These are phyloP conservation scores for Diorhabda carinulata DNA, from an alignment of 1,140 invertebrate genomes.

Conservation along the genomic window DNA sequence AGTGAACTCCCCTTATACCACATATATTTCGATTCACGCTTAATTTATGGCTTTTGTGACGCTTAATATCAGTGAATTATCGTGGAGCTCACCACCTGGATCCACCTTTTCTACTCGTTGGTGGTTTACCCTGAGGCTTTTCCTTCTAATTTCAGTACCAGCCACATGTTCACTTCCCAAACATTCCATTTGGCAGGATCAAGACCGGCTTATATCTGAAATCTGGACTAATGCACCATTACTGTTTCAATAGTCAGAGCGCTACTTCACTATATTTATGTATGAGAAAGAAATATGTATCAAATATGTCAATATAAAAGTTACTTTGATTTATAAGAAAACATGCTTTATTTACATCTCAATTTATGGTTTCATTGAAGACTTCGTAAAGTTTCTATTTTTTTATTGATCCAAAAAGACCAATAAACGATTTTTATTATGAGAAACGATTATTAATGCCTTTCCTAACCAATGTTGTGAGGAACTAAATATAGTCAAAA, in stretches of 20 bases:
- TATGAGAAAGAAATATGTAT: too few species aligned
- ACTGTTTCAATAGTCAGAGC: neutral
- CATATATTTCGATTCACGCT: neutral
- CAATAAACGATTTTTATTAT: too few species aligned
- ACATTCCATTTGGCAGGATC: conserved; percentile 14
- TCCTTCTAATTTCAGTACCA: neutral
- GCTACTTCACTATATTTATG: neutral
- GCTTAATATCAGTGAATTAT: conserved; percentile 31
- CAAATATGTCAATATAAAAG: too few species aligned
- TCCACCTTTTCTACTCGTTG: conserved; percentile 14
- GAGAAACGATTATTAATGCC: too few species aligned
- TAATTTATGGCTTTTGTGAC: conserved; percentile 24
- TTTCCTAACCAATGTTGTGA: too few species aligned
- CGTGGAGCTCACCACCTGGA: conserved; percentile 25
- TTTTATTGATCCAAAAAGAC: too few species aligned
- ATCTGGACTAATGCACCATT: conserved; percentile 17
- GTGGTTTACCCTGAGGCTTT: conserved; percentile 11
- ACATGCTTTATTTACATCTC: too few species aligned
- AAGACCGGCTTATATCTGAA: conserved; percentile 10
- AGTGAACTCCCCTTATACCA: neutral
- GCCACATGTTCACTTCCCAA: conserved; percentile 14
- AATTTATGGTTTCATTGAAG: too few species aligned
- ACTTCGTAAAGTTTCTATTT: too few species aligned
- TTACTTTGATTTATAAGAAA: too few species aligned
- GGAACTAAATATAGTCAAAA: too few species aligned